phyloP scores from a whole-genome alignment of 2,113 vertebrate species.

The Emydocephalus ijimae region DNA sequence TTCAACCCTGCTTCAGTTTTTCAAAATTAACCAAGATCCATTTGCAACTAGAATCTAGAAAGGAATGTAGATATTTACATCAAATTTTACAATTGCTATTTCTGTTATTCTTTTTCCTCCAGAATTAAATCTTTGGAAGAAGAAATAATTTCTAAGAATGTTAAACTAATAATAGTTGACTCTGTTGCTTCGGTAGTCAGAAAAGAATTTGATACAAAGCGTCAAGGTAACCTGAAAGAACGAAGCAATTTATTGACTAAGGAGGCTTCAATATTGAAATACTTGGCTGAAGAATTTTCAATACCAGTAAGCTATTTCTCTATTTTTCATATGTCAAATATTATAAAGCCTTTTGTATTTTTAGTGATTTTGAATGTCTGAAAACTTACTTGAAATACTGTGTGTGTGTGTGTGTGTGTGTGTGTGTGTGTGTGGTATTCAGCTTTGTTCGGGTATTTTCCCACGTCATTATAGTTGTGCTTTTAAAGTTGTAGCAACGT shows the following conservation, averaged over 20 bases:
- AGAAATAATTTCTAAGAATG: conserved; percentile 78
- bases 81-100: not conserved
- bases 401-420: too few species aligned
- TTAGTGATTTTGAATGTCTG: conserved; percentile 34
- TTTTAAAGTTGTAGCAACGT: too few species aligned
- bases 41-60: not conserved
- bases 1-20: not conserved
- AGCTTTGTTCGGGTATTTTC: too few species aligned
- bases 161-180: conserved; percentile 79
- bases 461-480: too few species aligned
- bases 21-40: not conserved
- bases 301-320: conserved; percentile 76
- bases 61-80: not conserved
- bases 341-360: conserved; percentile 18
- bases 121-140: conserved; percentile 82
- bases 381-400: not conserved
- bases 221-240: conserved; percentile 76
- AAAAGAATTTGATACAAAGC: conserved; percentile 82
- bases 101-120: conserved; percentile 11
- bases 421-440: too few species aligned
- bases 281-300: conserved; percentile 81
- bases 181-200: conserved; percentile 84
- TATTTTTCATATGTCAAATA: conserved; percentile 34
- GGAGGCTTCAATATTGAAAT: conserved; percentile 77
- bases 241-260: conserved; percentile 77